Conservation (phyloP, 1,140 invertebrate genomes). For the Drosophila nasuta region DNA sequence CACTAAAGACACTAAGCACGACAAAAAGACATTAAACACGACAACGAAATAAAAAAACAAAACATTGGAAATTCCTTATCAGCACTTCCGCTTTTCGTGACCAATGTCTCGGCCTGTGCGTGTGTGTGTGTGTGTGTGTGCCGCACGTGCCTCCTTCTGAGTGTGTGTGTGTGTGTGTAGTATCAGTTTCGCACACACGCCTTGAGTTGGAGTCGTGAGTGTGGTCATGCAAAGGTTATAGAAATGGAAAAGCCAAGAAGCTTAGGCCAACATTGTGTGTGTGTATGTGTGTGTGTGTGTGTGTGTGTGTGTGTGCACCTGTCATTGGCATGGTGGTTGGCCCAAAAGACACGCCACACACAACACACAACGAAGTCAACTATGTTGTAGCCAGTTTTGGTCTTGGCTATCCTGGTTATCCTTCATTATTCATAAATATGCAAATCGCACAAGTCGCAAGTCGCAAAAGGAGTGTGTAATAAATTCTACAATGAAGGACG, state of each 20-base stretch:
- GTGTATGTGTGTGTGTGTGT: too few species aligned
- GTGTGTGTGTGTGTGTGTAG: conserved; percentile 38
- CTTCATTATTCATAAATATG: conserved; percentile 83
- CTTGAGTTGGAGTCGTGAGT: conserved; percentile 14
- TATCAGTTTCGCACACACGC: conserved; percentile 74
- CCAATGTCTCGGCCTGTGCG: conserved; percentile 73
- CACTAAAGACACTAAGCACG: conserved; percentile 84
- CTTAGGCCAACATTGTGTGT: conserved; percentile 38
- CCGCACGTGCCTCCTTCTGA: conserved; percentile 26
- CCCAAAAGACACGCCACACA: conserved; percentile 42
- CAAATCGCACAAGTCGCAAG: conserved; percentile 51
- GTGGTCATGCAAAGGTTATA: conserved; percentile 78
- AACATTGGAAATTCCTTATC: conserved; percentile 84
- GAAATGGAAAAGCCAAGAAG: conserved; percentile 72
- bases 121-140: conserved; percentile 19
- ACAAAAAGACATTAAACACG: conserved; percentile 85
- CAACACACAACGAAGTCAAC: conserved; percentile 3
- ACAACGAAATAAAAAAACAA: conserved; percentile 80
- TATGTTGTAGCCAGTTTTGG: conserved; percentile 33
- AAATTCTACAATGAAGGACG: conserved; percentile 56
- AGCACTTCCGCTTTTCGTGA: conserved; percentile 84
- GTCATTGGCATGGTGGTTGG: conserved; percentile 24
- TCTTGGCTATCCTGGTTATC: conserved; percentile 58
- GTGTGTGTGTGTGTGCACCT: conserved; percentile 35
- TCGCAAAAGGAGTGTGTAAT: conserved; percentile 49